Evolutionary conservation across 53 echinoderm and acorn worm genomes (phyloP), one percentile per base, ranked within the genome.

Genomic region (Crossaster papposus): DNA sequence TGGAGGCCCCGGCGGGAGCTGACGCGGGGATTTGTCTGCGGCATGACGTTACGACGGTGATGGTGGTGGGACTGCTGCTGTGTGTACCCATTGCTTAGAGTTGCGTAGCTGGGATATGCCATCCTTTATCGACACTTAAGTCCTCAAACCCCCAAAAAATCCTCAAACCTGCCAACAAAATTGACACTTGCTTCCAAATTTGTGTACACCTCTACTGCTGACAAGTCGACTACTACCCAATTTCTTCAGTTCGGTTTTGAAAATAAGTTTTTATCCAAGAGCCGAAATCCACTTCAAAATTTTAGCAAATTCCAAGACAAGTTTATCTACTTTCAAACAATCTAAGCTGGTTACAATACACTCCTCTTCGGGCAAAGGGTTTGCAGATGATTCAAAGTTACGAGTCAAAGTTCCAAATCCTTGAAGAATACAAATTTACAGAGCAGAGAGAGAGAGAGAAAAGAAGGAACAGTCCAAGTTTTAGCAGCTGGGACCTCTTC

Each of bases 41-140:
- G 87, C 87, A 87, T 87, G 63, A 22, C 13, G 37, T 53, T 33
- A 37, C 58, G 87, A 22, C 51, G 79, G n/a, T 14, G 36, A 51
- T 78, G 78, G 78, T 50, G 78, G 78, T 75, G 20, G 35, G 28
- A 36, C 62, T 63, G 58, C 29, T 76, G 87, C 36, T 87, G 73
- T 23, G 22, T 54, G 54, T 87, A 77, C 2, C 87, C 87, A 50
- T 72, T 84, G 77, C 17, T 77, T 5, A 87, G 87, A 9, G 87
- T 87, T 32, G 87, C 87, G 20, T 87, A 87, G 63, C 87, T 87
- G 2, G 87, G 87, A 37, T 87, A 87, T 34, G 87, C 87, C 87
- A 87, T 87, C 87, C 36, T 87, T 9, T 33, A 73, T n/a, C 83
- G 14, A 30, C 0, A 44, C 44, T 50, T 18, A 70, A 71, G 20